Percentiles rank a stretch among this genome's conserved stretches.
Evolutionary conservation across 2,113 vertebrate genomes (phyloP).

Genomic region (Oryzias curvinotus): DNA sequence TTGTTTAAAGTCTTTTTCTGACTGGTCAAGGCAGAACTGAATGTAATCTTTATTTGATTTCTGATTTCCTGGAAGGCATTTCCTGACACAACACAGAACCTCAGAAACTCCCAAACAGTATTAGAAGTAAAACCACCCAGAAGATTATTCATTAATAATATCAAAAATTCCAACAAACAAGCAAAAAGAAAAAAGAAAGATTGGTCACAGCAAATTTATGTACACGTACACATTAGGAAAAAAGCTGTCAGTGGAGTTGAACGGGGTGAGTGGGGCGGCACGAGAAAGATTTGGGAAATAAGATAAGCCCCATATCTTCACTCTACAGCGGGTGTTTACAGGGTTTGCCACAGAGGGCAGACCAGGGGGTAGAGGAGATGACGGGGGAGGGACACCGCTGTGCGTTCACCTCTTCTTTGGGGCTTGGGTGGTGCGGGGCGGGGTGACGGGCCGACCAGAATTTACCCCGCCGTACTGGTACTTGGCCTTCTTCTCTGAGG

Average conservation of each 20-base stretch:
- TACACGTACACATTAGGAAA: conserved; percentile 80
- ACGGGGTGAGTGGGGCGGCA: conserved; percentile 17
- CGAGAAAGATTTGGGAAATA: conserved; percentile 42
- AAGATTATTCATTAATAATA: conserved; percentile 64
- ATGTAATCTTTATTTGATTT: conserved; percentile 33
- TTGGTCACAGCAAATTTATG: conserved; percentile 80
- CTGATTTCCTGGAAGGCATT: conserved; percentile 30
- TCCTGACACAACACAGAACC: conserved; percentile 45
- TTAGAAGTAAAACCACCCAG: conserved; percentile 58
- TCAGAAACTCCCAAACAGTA: conserved; percentile 53
- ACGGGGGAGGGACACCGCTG: conserved; percentile 14
- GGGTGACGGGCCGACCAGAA: conserved; percentile 72
- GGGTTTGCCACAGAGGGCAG: conserved; percentile 47
- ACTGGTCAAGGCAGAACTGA: conserved; percentile 56
- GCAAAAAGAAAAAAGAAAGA: conserved; percentile 61
- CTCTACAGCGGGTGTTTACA: conserved; percentile 58
- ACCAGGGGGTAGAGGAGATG: conserved; percentile 19
- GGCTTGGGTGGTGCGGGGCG: conserved; percentile 72
- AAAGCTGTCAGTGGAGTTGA: conserved; percentile 64
- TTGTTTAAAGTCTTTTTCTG: conserved; percentile 30
- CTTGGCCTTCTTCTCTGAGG: conserved; percentile 77
- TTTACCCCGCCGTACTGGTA: conserved; percentile 75
- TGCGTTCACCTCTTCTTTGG: conserved; percentile 76
- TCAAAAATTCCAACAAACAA: conserved; percentile 77
- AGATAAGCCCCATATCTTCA: conserved; percentile 62